Evolutionary conservation across 2,888 invertebrate genomes (phyloP).

Genomic region (Eulithis prunata): DNA sequence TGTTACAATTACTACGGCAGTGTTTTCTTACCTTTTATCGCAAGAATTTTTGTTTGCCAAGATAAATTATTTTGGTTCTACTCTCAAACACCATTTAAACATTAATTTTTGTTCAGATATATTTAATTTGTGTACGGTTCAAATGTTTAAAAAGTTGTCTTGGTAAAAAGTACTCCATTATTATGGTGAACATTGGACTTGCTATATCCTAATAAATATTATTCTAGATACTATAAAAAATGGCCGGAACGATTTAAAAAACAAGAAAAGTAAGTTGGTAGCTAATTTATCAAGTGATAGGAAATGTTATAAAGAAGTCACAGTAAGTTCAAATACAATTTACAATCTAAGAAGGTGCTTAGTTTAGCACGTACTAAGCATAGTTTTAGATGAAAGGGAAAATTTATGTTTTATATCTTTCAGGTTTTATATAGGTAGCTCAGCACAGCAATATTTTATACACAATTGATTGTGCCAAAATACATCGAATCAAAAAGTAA

Average conservation of each 20-base stretch:
- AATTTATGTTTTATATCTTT: slow-evolving; percentile 1
- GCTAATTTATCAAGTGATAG: slow-evolving; percentile 18
- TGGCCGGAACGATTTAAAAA: slow-evolving; percentile 80
- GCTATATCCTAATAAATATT: slow-evolving; percentile 45
- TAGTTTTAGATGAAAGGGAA: slow-evolving; percentile 20
- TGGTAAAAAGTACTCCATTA: neutral
- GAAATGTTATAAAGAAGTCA: slow-evolving; percentile 22
- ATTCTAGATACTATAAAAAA: slow-evolving; percentile 76
- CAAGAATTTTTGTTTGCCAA: too few relatives aligned
- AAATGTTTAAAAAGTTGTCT: slow-evolving; percentile 3
- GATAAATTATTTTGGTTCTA: neutral
- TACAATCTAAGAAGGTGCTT: slow-evolving; percentile 16
- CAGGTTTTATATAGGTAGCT: neutral
- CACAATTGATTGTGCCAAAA: neutral
- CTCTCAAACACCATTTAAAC: neutral
- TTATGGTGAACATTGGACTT: slow-evolving; percentile 16
- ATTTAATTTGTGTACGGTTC: neutral
- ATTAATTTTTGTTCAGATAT: neutral
- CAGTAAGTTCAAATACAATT: slow-evolving; percentile 18
- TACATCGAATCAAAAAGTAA: neutral
- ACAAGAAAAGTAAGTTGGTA: slow-evolving; percentile 52
- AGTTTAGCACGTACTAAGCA: slow-evolving; percentile 25
- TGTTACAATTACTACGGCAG: neutral
- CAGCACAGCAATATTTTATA: slow-evolving; percentile 6
- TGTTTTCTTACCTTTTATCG: neutral